A percentile compares a stretch with the other conserved stretches of the same genome.
phyloP scores from a whole-genome alignment of 2,797 vertebrate genomes.

The Pteronotus mesoamericanus region DNA sequence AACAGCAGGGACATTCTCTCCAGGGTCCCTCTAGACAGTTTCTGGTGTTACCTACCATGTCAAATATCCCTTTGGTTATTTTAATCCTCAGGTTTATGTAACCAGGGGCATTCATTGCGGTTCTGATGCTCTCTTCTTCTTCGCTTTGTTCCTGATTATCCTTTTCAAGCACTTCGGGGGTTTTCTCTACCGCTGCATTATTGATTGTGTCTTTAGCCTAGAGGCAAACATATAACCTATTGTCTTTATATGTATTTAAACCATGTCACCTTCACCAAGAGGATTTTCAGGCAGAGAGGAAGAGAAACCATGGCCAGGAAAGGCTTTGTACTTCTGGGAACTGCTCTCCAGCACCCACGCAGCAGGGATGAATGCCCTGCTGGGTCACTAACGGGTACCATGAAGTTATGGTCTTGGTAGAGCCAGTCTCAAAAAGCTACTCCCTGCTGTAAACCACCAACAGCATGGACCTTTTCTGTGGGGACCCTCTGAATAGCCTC shows the following conservation, averaged over 20 bases:
- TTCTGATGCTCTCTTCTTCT: neutral
- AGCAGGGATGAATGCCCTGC: too few species aligned
- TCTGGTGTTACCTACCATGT: conserved; percentile 76
- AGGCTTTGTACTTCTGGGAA: neutral
- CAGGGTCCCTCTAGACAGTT: neutral
- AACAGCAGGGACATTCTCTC: neutral
- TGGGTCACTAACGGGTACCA: accelerated
- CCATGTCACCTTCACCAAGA: neutral
- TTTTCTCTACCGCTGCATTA: conserved; percentile 65
- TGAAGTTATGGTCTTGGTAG: neutral
- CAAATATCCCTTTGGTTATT: neutral
- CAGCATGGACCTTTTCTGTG: neutral
- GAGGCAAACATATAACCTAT: neutral
- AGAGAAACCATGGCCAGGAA: neutral
- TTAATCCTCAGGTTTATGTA: neutral
- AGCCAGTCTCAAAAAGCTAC: neutral
- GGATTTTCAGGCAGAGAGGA: neutral
- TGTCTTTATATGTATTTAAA: neutral
- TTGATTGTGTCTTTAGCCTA: conserved; percentile 92
- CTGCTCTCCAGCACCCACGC: neutral
- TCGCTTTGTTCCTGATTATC: neutral
- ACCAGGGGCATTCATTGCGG: neutral
- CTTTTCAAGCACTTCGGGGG: neutral
- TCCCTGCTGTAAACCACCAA: too few species aligned
- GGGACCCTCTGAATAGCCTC: neutral